phyloP scores from a whole-genome alignment of 92 coral and sea anemone genomes.

The Muricea muricata region DNA sequence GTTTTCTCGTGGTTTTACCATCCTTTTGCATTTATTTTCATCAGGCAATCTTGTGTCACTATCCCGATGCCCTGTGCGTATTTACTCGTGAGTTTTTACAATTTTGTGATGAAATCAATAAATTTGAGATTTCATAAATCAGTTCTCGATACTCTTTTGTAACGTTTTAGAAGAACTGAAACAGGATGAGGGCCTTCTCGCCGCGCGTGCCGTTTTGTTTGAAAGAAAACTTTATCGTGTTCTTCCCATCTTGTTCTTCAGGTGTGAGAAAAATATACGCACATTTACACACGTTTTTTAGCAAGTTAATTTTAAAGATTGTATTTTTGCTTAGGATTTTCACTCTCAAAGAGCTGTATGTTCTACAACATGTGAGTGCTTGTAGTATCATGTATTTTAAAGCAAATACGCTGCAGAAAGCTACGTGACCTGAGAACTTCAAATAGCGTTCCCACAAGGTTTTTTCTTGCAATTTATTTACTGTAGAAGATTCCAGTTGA shows the following conservation, averaged over 20 bases:
- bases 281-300: no score
- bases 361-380: background rate
- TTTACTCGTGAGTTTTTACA: conserved; percentile 13
- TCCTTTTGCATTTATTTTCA: background rate
- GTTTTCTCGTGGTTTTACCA: no score
- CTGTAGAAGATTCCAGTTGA: background rate
- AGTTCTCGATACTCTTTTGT: background rate
- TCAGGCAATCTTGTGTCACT: conserved; percentile 14
- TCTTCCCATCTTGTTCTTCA: conserved; percentile 23
- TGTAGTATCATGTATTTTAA: no score
- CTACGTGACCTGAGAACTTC: no score
- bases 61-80: conserved; percentile 13
- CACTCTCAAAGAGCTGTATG: background rate
- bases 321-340: background rate
- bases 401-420: no score
- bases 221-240: background rate
- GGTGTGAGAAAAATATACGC: background rate
- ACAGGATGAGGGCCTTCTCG: background rate
- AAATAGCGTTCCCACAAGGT: no score
- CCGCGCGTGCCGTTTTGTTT: background rate
- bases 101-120: background rate
- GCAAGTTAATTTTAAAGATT: background rate
- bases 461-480: no score
- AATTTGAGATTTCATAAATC: no score
- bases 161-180: conserved; percentile 7